Conservation (phyloP, 2,113 vertebrate species). For the Sturnus vulgaris region DNA sequence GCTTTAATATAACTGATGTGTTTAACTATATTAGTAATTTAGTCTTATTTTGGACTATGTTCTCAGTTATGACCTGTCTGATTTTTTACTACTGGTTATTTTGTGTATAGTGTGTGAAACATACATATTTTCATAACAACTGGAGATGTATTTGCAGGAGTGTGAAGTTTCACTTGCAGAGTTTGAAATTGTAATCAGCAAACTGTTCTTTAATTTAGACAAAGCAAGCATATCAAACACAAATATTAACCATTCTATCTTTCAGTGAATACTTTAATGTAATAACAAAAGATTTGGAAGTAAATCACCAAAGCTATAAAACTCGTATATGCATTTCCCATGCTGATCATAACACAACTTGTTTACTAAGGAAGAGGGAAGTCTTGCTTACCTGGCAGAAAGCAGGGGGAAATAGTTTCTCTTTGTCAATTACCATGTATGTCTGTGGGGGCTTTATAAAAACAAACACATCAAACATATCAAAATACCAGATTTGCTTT, state of each 20-base stretch:
- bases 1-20: neutral
- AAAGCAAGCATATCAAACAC: neutral
- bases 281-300: neutral
- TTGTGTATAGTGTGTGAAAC: neutral
- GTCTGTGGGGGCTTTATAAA: neutral
- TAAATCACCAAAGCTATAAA: neutral
- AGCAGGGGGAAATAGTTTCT: neutral
- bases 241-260: neutral
- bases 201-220: neutral
- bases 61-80: neutral
- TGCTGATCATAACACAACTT: neutral
- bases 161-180: neutral
- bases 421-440: neutral
- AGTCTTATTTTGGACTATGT: neutral
- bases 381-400: neutral
- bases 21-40: neutral
- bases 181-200: neutral
- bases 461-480: neutral
- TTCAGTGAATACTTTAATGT: neutral
- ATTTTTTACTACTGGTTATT: neutral
- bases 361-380: neutral
- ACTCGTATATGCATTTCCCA: neutral
- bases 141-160: neutral
- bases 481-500: neutral
- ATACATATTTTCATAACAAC: neutral